phyloP scores from a whole-genome alignment of 1,140 invertebrate species.

The Zaprionus taronus region DNA sequence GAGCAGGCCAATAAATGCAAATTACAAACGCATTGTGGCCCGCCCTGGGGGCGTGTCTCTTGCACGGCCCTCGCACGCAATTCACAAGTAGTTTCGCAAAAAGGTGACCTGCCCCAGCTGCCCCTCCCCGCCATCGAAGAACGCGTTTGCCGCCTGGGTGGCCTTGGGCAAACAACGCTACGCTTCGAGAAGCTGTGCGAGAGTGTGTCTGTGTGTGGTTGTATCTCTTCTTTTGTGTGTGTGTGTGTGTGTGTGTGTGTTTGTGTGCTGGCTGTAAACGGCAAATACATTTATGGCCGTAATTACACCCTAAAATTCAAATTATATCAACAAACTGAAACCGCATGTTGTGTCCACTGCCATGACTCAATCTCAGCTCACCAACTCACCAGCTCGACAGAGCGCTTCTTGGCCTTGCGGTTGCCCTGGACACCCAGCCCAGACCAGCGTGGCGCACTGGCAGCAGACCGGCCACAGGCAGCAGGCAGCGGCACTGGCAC shows the following conservation, averaged over 20 bases:
- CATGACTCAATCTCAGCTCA: conserved; percentile 58
- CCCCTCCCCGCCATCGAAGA: neutral
- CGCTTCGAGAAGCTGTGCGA: neutral
- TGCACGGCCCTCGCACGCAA: conserved; percentile 1
- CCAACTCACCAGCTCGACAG: neutral
- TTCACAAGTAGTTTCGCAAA: conserved; percentile 24
- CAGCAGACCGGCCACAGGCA: conserved; percentile 7
- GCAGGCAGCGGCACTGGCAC: conserved; percentile 17
- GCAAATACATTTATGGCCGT: conserved; percentile 78
- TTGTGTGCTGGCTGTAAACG: conserved; percentile 17
- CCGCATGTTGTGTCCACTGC: conserved; percentile 67
- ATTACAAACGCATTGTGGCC: conserved; percentile 55
- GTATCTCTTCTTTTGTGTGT: neutral
- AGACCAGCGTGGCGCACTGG: neutral
- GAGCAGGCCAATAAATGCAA: conserved; percentile 67
- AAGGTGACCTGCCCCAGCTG: conserved; percentile 8
- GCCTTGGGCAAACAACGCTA: conserved; percentile 33
- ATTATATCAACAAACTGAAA: conserved; percentile 81
- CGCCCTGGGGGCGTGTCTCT: neutral
- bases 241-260: conserved; percentile 6
- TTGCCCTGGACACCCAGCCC: conserved; percentile 1
- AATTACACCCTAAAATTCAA: conserved; percentile 84
- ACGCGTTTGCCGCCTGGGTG: conserved; percentile 26
- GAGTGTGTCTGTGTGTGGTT: neutral
- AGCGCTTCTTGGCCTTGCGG: conserved; percentile 54